phyloP scores from a whole-genome alignment of 2,113 vertebrate genomes.

The Pseudonaja textilis region DNA sequence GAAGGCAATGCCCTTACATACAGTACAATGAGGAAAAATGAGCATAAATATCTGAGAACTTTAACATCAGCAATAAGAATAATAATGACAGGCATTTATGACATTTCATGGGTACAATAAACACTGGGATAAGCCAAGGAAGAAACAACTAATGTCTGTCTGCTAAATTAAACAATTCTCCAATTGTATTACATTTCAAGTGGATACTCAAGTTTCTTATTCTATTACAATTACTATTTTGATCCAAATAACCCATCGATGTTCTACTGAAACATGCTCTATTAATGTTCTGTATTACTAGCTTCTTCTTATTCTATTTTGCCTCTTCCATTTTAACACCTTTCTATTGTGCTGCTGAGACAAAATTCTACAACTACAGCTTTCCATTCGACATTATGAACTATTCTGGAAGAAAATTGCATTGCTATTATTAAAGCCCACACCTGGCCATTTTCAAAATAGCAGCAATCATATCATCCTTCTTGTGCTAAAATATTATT shows the following conservation, averaged over 20 bases:
- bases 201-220: background rate
- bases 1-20: background rate
- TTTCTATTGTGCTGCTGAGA: background rate
- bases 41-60: background rate
- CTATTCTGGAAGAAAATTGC: background rate
- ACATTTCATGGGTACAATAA: background rate
- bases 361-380: background rate
- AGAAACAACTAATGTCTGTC: background rate
- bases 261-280: background rate
- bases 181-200: background rate
- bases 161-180: background rate
- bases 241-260: background rate
- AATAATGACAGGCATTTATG: background rate
- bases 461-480: background rate
- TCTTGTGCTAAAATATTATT: background rate
- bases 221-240: background rate
- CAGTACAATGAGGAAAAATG: background rate
- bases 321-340: background rate
- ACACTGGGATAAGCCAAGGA: background rate
- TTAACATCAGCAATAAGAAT: background rate
- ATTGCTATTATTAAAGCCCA: background rate
- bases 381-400: background rate
- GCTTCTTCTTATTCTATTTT: background rate
- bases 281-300: background rate
- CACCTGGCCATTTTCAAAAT: background rate